These are phyloP conservation scores for Ectropis grisescens DNA, from an alignment of 1,140 invertebrate species.

Conservation along the genomic window DNA sequence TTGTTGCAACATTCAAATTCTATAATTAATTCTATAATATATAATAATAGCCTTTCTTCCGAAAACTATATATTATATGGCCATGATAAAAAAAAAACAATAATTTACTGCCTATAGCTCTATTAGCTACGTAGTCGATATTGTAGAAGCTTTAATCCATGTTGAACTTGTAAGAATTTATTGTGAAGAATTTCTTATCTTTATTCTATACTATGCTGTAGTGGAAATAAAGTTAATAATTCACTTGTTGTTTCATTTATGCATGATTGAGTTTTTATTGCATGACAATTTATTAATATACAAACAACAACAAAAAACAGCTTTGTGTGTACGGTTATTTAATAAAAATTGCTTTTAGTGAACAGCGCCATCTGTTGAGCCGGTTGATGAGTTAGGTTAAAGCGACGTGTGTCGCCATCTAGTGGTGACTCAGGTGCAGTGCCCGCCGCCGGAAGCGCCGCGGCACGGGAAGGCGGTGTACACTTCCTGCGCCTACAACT, in stretches of 20 bases:
- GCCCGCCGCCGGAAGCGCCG: slow-evolving; percentile 88
- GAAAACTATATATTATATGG: too few species aligned
- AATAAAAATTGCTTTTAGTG: too few species aligned
- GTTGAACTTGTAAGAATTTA: slow-evolving; percentile 24
- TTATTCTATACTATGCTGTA: slow-evolving; percentile 49
- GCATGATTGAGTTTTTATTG: too few species aligned
- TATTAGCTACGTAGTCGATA: slow-evolving; percentile 28
- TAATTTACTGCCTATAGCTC: slow-evolving; percentile 55
- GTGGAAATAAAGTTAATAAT: slow-evolving; percentile 43
- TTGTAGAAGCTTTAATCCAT: slow-evolving; percentile 8
- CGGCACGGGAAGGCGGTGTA: slow-evolving; percentile 92
- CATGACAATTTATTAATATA: too few species aligned
- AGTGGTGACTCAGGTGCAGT: slow-evolving; percentile 91
- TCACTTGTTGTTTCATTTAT: slow-evolving; percentile 39
- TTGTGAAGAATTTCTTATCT: slow-evolving; percentile 27
- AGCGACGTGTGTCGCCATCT: slow-evolving; percentile 59
- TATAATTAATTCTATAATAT: slow-evolving; percentile 34
- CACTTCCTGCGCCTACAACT: slow-evolving; percentile 94
- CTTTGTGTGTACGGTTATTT: too few species aligned
- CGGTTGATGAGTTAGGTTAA: slow-evolving; percentile 32
- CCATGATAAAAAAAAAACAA: too few species aligned
- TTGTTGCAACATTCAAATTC: slow-evolving; percentile 45
- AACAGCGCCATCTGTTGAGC: slow-evolving; percentile 28
- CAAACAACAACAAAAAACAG: too few species aligned
- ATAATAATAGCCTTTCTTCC: slow-evolving; percentile 24